Evolutionary conservation across 2,888 invertebrate genomes (phyloP).

Genomic region (Morpho helenor): DNA sequence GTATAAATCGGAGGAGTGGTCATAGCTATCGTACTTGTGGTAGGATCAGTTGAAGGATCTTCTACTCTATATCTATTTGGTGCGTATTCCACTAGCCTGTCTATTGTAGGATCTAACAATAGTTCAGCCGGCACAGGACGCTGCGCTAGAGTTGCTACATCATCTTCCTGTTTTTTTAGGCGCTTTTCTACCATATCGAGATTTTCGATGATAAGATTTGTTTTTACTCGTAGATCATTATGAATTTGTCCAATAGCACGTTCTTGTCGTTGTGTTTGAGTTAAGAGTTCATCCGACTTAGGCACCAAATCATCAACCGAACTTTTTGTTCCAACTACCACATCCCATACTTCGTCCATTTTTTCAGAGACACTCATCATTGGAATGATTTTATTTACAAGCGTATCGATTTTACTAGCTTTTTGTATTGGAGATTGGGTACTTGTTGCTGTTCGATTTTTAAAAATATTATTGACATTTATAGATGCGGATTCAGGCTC

Average conservation of each 20-base stretch:
- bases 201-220: conserved; percentile 92
- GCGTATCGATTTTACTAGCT: conserved; percentile 87
- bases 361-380: conserved; percentile 92
- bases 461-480: conserved; percentile 68
- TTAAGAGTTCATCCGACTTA: conserved; percentile 90
- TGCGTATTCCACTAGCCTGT: conserved; percentile 88
- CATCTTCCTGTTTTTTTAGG: conserved; percentile 91
- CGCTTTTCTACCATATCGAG: conserved; percentile 91
- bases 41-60: conserved; percentile 58
- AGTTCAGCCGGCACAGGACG: conserved; percentile 86
- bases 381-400: conserved; percentile 90
- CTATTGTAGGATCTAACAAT: conserved; percentile 85
- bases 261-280: conserved; percentile 92
- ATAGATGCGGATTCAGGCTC: conserved; percentile 82
- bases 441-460: conserved; percentile 79
- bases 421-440: conserved; percentile 79
- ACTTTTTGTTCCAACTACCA: conserved; percentile 92
- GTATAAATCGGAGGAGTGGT: conserved; percentile 51
- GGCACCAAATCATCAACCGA: conserved; percentile 92
- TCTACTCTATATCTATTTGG: conserved; percentile 81
- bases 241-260: conserved; percentile 92
- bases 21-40: conserved; percentile 55
- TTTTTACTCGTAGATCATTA: conserved; percentile 88
- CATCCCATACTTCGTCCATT: conserved; percentile 95
- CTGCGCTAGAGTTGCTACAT: conserved; percentile 87